Base-by-base conservation (phyloP, 2,797 vertebrate genomes). In the Sebastes minor region DNA sequence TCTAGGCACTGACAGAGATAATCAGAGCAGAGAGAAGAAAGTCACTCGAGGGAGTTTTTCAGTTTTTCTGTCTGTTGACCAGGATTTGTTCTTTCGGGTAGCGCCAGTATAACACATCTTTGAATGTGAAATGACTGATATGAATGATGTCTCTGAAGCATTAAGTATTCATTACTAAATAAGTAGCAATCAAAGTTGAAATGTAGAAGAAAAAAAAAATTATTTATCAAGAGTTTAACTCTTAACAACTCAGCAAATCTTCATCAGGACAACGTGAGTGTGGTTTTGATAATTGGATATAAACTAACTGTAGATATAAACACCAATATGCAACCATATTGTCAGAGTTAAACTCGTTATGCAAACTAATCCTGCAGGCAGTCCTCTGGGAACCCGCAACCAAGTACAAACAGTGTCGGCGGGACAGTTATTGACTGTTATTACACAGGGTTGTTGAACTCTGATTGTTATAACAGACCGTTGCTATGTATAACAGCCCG, bases 1-100 rank as follows among this genome's bases (percentile, higher is more conserved):
- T 86, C 53, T 18, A 59, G 78, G 88, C 83, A n/a, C 63, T 81
- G 76, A 71, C 78, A 76, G 69, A 85, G 78, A 86, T 83, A 77
- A 90, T 84, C 73, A 85, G 78, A 83, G 75, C 78, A 78, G 78
- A 79, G 75, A 85, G 57, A 78, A 67, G 49, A 80, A 61, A 68
- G 85, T 79, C 76, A 76, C 79, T 76, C 7, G 1, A 64, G 87
- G 78, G 76, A 77, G 7, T 65, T 2, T 2, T 2, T 2, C 53
- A 62, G 25, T 60, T 68, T 59, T 57, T 80, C 56, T 69, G 28
- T 75, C 62, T 74, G 72, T 35, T 75, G 69, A 70, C 80, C 74
- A 52, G 32, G 32, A 14, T 78, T 49, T 22, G 67, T 6, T 71
- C 60, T 73, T 3, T 35, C 25, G 27, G 59, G 9, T 64, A 18